Percentiles rank a stretch among this genome's conserved stretches.
These are phyloP conservation scores for Meloidogyne exigua DNA, from an alignment of 1,140 invertebrate genomes.

Conservation along the genomic window DNA sequence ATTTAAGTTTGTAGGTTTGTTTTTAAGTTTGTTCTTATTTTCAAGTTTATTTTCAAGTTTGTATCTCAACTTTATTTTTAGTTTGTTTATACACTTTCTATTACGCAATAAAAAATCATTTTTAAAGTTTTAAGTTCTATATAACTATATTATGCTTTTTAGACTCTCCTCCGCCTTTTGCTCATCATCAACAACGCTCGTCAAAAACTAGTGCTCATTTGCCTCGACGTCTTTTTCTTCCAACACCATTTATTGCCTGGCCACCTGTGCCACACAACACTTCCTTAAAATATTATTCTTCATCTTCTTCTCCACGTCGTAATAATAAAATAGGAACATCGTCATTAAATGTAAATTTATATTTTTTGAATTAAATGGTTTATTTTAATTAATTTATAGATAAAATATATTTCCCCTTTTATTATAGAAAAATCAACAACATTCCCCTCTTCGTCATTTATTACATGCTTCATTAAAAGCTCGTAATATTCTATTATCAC, in stretches of 20 bases:
- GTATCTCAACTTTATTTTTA: neutral
- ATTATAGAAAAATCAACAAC: neutral
- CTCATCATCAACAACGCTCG: neutral
- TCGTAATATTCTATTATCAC: neutral
- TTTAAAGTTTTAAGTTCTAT: too few species aligned
- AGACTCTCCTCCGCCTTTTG: neutral
- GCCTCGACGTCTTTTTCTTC: constrained; percentile 1
- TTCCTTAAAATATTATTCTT: neutral
- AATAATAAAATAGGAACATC: neutral
- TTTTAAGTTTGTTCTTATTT: too few species aligned
- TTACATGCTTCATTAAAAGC: constrained; percentile 3
- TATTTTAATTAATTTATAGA: too few species aligned
- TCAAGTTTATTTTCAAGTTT: too few species aligned
- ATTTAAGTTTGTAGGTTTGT: too few species aligned
- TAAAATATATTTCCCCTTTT: too few species aligned
- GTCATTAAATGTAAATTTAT: neutral
- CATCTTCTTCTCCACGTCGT: neutral
- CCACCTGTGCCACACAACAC: constrained; percentile 15
- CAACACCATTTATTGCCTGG: constrained; percentile 25
- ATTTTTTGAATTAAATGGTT: too few species aligned
- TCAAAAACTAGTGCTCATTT: neutral
- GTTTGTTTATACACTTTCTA: too few species aligned
- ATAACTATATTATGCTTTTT: neutral
- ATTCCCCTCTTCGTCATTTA: neutral
- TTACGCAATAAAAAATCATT: too few species aligned